Evolutionary conservation across 2,888 invertebrate genomes (phyloP).

Genomic region (Muscina levida): DNA sequence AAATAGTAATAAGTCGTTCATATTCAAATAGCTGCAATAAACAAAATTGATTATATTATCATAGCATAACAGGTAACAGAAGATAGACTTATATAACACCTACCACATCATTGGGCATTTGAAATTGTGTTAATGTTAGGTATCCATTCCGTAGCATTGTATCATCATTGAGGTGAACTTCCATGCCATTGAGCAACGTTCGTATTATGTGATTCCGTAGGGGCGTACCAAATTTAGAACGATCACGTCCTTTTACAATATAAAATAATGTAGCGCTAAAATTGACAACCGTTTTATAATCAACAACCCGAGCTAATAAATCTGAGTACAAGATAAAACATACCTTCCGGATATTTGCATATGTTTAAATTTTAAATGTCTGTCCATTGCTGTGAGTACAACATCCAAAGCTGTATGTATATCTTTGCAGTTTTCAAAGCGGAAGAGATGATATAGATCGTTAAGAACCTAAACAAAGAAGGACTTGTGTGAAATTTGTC

Average conservation of each 20-base stretch:
- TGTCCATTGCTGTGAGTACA: slow-evolving; percentile 94
- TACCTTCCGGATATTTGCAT: slow-evolving; percentile 96
- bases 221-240: slow-evolving; percentile 85
- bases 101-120: slow-evolving; percentile 96
- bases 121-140: slow-evolving; percentile 95
- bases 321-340: slow-evolving; percentile 55
- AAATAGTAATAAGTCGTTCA: slow-evolving; percentile 90
- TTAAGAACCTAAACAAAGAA: slow-evolving; percentile 86
- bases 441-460: slow-evolving; percentile 92
- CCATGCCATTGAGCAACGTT: slow-evolving; percentile 93
- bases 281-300: slow-evolving; percentile 59
- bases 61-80: neutral
- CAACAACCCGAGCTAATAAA: neutral
- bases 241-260: slow-evolving; percentile 93
- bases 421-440: slow-evolving; percentile 89
- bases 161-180: slow-evolving; percentile 89
- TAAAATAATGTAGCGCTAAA: slow-evolving; percentile 95
- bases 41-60: neutral
- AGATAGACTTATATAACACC: no score
- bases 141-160: slow-evolving; percentile 98
- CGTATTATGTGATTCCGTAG: slow-evolving; percentile 90
- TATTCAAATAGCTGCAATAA: slow-evolving; percentile 90
- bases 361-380: slow-evolving; percentile 91
- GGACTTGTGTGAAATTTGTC: no score
- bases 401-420: slow-evolving; percentile 88